These are phyloP conservation scores for Graphium colonna DNA, from an alignment of 2,888 invertebrate species.

Conservation along the genomic window DNA sequence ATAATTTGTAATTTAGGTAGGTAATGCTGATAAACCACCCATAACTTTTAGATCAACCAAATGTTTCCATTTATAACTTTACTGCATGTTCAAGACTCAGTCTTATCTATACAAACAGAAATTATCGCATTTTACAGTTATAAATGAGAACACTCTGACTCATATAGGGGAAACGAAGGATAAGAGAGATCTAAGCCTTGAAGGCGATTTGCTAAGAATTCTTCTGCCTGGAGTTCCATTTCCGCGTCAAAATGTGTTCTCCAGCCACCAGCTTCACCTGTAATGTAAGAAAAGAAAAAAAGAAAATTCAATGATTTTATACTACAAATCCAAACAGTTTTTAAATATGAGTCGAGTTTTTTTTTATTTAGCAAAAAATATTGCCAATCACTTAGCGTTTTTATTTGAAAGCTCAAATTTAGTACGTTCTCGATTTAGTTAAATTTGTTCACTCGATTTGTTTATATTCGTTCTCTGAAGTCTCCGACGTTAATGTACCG, in stretches of 20 bases:
- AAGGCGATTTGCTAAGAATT: constrained; percentile 49
- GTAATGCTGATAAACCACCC: not conserved
- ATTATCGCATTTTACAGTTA: constrained; percentile 30
- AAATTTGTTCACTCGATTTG: no score
- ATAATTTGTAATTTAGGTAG: not conserved
- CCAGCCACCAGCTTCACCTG: constrained; percentile 70
- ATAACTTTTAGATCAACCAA: not conserved
- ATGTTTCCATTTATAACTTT: not conserved
- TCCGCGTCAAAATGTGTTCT: constrained; percentile 56
- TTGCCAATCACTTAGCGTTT: no score
- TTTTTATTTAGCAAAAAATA: no score
- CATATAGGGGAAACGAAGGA: constrained; percentile 47
- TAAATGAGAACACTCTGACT: constrained; percentile 49
- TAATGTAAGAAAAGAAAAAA: no score
- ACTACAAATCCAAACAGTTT: no score
- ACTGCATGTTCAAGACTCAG: constrained; percentile 24
- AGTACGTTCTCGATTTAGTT: no score
- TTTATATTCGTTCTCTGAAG: no score
- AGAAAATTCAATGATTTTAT: no score
- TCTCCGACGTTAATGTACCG: no score
- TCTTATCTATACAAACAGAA: constrained; percentile 24
- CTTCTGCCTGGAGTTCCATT: constrained; percentile 63
- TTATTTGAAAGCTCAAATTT: no score
- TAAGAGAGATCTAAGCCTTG: constrained; percentile 50
- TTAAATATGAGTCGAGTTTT: no score